phyloP scores from a whole-genome alignment of 2,113 vertebrate species.

The Ceuthmochares aereus region DNA sequence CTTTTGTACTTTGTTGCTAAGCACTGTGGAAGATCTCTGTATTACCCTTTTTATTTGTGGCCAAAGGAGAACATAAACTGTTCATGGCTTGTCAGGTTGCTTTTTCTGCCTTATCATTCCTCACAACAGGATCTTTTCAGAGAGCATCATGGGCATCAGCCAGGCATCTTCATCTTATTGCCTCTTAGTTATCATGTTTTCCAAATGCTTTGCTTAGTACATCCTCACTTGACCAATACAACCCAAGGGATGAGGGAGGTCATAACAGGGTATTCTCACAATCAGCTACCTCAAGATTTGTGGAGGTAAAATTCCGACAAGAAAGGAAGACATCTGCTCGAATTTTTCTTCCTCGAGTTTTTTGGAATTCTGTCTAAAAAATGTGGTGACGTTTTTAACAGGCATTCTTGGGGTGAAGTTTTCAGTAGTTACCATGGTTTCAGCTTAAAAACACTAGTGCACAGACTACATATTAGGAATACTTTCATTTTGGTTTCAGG shows the following conservation, averaged over 20 bases:
- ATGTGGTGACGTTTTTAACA: not conserved
- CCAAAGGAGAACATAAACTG: not conserved
- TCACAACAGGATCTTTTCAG: not conserved
- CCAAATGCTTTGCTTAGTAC: not conserved
- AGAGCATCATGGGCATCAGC: not conserved
- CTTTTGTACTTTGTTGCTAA: not conserved
- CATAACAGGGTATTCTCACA: not conserved
- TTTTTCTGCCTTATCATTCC: not conserved
- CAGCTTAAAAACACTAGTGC: not conserved
- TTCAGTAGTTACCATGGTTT: constrained; percentile 22
- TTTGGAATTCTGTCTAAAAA: not conserved
- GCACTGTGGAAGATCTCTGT: not conserved
- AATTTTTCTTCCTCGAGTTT: not conserved
- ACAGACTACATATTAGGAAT: not conserved
- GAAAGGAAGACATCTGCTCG: not conserved
- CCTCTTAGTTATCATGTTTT: not conserved
- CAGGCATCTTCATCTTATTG: not conserved
- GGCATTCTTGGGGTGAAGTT: not conserved
- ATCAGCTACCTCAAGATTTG: not conserved
- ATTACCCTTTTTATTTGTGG: not conserved
- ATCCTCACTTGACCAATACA: not conserved
- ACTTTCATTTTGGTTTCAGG: not conserved
- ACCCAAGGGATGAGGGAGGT: not conserved
- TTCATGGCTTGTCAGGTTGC: not conserved
- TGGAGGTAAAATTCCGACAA: not conserved